Evolutionary conservation across 2,888 invertebrate species (phyloP), one percentile per base, ranked within the genome.

Genomic region (Melanophora roralis): DNA sequence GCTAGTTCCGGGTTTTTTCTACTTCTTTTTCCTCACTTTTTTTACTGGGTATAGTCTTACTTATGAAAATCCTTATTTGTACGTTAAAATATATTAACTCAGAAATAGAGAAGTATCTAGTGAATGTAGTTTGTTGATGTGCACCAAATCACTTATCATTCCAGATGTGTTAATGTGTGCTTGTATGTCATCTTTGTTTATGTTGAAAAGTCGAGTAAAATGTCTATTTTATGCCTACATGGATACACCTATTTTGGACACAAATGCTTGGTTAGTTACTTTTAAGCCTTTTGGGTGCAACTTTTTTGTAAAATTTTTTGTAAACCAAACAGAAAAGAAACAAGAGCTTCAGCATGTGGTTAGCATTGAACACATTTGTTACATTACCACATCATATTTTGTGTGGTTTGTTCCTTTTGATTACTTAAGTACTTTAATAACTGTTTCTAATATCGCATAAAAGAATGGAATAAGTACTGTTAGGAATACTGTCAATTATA

Each of bases 371-470:
- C 27, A 27, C 6, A 27, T 27, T 5, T 27, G 27, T 27, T 27
- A 27, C 27, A 27, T 27, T 5, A 6, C 4, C 62, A 38, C 23
- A 7, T 2, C 16, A 8, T 32, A 60, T 16, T n/a, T 21, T 43
- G 34, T 14, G 71, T 23, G 60, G 69, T 49, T 32, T 71, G 53
- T 59, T 71, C 9, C 43, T 14, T 62, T 67, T 80, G 76, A 76
- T 76, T 67, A 55, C 53, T 65, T 72, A 80, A 80, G 71, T 80
- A 60, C 40, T 60, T 34, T 75, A 75, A 62, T 76, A 75, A 71
- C 55, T 47, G 55, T 62, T 72, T 62, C 21, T 40, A 59, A 27
- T 55, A 38, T 57, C 57, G 57, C 57, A 51, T 51, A 34, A 49
- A n/a, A 36, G 47, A 27, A 59, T 16, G 9, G 11, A 40, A 27